These are phyloP conservation scores for Hesperophylax magnus DNA, from an alignment of 1,140 invertebrate species.

Conservation along the genomic window DNA sequence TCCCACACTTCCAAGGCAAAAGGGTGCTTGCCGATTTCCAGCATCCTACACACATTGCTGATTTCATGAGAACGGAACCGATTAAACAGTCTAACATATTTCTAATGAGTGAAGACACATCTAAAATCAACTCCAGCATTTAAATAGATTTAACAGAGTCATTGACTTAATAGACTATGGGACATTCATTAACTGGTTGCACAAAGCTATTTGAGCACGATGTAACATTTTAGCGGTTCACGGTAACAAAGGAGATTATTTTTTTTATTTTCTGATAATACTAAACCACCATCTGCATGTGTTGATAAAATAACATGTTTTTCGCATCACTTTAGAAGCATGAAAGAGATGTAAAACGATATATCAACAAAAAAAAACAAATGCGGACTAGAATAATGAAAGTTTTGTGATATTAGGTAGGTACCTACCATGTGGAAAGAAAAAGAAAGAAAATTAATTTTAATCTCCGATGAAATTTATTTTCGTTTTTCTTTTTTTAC, in stretches of 20 bases:
- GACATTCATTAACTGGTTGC: slow-evolving; percentile 33
- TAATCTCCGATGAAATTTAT: too few species aligned
- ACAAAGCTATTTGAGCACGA: slow-evolving; percentile 20
- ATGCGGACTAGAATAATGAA: too few species aligned
- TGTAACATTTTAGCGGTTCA: slow-evolving; percentile 16
- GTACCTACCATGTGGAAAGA: too few species aligned
- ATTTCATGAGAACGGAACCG: slow-evolving; percentile 50
- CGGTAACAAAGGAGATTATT: neutral
- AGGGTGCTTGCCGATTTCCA: slow-evolving; percentile 17
- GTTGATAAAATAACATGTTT: too few species aligned
- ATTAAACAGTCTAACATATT: slow-evolving; percentile 49
- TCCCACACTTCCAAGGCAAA: slow-evolving; percentile 31
- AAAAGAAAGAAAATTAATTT: too few species aligned
- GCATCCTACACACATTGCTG: slow-evolving; percentile 37
- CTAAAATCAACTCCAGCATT: slow-evolving; percentile 40
- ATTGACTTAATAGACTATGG: slow-evolving; percentile 1
- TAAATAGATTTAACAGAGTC: slow-evolving; percentile 21
- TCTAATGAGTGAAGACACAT: slow-evolving; percentile 52
- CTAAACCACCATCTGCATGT: too few species aligned
- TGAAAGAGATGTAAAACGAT: too few species aligned
- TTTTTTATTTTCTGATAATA: too few species aligned
- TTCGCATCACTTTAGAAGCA: too few species aligned
- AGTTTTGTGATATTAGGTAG: too few species aligned
- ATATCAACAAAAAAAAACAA: too few species aligned
- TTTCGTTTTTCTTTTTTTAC: too few species aligned